Base-by-base conservation (phyloP, 1,140 invertebrate species). In the Lithobius niger region DNA sequence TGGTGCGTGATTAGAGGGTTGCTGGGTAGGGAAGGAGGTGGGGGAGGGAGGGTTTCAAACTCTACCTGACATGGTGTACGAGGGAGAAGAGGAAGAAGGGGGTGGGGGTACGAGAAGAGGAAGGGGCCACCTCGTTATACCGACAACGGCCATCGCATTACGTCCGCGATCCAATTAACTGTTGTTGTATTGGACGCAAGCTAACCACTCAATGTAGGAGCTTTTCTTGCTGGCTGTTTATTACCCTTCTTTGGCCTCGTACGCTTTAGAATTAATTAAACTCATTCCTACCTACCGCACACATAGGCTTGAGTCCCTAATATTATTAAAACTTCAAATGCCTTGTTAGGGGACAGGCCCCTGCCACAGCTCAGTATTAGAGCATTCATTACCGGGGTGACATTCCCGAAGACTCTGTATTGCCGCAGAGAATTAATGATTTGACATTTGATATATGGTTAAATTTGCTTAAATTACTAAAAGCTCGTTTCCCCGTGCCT, bases 381-480 rank as follows among this genome's bases (percentile, higher is more conserved):
- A 25, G 27, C 48, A 19, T 50, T 27, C 24, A 50, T 50, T 50
- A 50, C 25, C 13, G 27, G 31, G 25, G 13, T 27, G 48, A 50
- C 48, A 50, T 27, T 50, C 48, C 48, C 21, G 24, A 27, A 21
- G 6, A 10, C 6, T 4, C 48, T 50, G 48, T 26, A 50, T 45
- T 45, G 43, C 48, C 48, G 3, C 27, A 13, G 48, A 50, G 48
- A 50, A 50, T 50, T 50, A 50, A 27, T 50, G 48, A 50, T 50
- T 50, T 50, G 48, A 50, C 48, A 50, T 50, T 50, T 50, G 48
- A 50, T 50, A 26, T 50, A 50, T 50, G 48, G 48, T 50, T 50
- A 50, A 50, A 50, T 50, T 50, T 50, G 24, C 48, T 50, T 50
- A 50, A 50, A 50, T 50, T 50, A 50, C 27, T 24, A 50, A 25